Evolutionary conservation across 2,888 invertebrate genomes (phyloP).

Genomic region (Zootermopsis nevadensis): DNA sequence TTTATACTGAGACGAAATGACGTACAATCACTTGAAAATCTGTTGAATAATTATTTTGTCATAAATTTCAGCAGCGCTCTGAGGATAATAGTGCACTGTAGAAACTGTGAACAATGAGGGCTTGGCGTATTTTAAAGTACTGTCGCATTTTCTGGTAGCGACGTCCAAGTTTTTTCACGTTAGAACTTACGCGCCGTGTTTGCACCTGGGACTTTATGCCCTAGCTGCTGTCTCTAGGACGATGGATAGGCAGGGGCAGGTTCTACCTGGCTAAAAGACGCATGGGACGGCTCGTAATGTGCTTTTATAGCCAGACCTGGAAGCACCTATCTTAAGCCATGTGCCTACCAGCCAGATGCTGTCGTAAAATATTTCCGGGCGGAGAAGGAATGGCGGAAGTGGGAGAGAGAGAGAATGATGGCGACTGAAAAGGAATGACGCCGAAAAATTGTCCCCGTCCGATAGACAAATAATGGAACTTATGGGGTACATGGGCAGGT

Average conservation of each 20-base stretch:
- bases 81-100: too few species aligned
- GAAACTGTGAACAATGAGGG: too few species aligned
- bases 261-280: slow-evolving; percentile 23
- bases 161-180: too few species aligned
- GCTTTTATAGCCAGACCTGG: slow-evolving; percentile 30
- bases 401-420: slow-evolving; percentile 7
- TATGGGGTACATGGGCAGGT: not conserved
- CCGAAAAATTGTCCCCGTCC: not conserved
- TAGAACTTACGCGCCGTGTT: not conserved
- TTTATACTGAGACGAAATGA: too few species aligned
- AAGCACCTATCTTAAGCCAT: slow-evolving; percentile 44
- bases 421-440: slow-evolving; percentile 21
- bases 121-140: too few species aligned
- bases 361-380: slow-evolving; percentile 43
- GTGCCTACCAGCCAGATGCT: slow-evolving; percentile 27
- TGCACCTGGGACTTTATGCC: not conserved
- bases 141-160: too few species aligned
- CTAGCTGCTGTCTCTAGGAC: slow-evolving; percentile 11
- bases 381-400: slow-evolving; percentile 41
- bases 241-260: not conserved
- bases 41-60: too few species aligned
- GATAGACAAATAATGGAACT: not conserved
- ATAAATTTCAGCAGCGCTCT: not conserved
- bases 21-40: too few species aligned
- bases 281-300: slow-evolving; percentile 37